Base-by-base conservation (phyloP, 2,888 invertebrate species). In the Ennomos erosarius region DNA sequence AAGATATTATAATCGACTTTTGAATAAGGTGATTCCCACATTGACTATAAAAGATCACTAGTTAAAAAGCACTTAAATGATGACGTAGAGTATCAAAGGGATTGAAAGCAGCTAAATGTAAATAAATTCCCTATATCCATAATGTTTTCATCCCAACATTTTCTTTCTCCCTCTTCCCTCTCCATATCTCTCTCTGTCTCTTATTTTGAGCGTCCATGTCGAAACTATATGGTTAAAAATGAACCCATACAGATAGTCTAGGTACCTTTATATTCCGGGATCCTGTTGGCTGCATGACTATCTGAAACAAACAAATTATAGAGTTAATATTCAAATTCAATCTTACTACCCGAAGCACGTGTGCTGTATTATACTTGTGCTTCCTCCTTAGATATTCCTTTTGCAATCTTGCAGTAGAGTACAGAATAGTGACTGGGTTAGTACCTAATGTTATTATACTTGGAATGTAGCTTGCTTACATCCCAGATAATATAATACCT, bases 301-400 rank as follows among this genome's bases (percentile, higher is more conserved):
- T 60, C 68, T 69, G 62, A 53, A 69, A 69, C 59, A 62, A 59
- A 59, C 59, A 62, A 59, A 69, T 65, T 65, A 65, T 50, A 33
- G 48, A 48, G 55, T 67, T 62, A 69, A 67, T 64, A 69, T 67
- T 67, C 62, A 62, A 62, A 65, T 65, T 63, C 59, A 69, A 65
- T 69, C 62, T 64, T 44, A 58, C 42, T 26, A 43, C 39, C 9
- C 16, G 4, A 26, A 11, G 11, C 51, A 26, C 42, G 16, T 12
- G 12, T 39, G 44, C 42, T 16, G 26, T 44, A 35, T 47, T 16
- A 26, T 37, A 39, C 8, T 13, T 26, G n/a, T 43, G 34, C 8
- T 13, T 36, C 45, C 45, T 11, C 10, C 35, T 45, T 40, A 50
- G 39, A 40, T 37, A 50, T 54, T 49, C 59, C 59, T 45, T 40